phyloP scores from a whole-genome alignment of 2,113 vertebrate genomes.

The Tiliqua scincoides region DNA sequence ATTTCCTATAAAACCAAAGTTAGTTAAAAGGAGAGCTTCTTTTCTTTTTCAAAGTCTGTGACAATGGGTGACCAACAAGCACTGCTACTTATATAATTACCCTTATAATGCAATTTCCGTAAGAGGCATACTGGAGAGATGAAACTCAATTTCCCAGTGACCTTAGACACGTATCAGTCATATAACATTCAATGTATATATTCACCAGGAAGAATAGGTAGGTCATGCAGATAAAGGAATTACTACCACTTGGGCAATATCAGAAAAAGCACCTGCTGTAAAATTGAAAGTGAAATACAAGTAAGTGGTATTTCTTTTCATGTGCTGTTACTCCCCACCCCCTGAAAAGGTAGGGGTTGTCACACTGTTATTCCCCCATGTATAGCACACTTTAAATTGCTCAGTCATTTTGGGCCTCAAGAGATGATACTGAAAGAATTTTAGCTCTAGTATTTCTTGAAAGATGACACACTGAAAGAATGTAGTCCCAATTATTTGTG shows the following conservation, averaged over 20 bases:
- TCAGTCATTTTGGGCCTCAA: constrained; percentile 33
- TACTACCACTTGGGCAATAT: constrained; percentile 6
- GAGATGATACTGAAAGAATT: constrained; percentile 24
- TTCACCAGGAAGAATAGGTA: constrained; percentile 17
- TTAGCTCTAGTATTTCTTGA: constrained; percentile 35
- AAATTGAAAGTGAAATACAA: background rate
- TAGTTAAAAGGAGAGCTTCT: background rate
- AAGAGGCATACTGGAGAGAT: background rate
- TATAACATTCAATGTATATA: background rate
- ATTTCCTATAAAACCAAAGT: background rate
- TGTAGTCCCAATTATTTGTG: constrained; percentile 31
- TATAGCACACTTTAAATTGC: constrained; percentile 37
- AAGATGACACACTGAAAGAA: constrained; percentile 39
- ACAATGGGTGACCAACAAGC: background rate
- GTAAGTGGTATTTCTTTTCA: constrained; percentile 21
- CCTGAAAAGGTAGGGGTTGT: constrained; percentile 8
- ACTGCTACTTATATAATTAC: background rate
- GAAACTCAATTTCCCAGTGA: background rate
- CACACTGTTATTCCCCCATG: background rate
- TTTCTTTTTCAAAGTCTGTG: background rate
- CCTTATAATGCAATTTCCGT: background rate
- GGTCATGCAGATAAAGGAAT: background rate
- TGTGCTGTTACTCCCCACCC: background rate
- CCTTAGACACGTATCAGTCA: background rate
- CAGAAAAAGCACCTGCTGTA: constrained; percentile 1